Conservation (phyloP, 2,888 invertebrate species). For the Iselma pallidipennis region DNA sequence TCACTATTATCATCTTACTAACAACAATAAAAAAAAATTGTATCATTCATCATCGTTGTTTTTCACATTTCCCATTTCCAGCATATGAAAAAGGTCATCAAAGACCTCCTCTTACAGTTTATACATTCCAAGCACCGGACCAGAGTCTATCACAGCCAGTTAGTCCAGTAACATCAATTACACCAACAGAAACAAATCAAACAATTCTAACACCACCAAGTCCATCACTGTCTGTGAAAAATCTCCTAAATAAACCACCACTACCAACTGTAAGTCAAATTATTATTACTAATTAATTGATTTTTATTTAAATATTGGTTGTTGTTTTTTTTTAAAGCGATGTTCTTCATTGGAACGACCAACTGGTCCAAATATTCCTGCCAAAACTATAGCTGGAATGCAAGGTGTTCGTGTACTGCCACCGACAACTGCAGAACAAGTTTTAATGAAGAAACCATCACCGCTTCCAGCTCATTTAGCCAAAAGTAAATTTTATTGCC, state of each 20-base stretch:
- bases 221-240: conserved; percentile 49
- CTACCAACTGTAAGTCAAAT: conserved; percentile 68
- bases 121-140: conserved; percentile 84
- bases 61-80: conserved; percentile 42
- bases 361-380: conserved; percentile 61
- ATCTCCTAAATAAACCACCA: conserved; percentile 61
- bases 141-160: conserved; percentile 61
- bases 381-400: conserved; percentile 56
- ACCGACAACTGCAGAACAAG: conserved; percentile 58
- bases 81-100: conserved; percentile 86
- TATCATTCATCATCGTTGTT: conserved; percentile 12
- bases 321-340: conserved; percentile 57
- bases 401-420: conserved; percentile 54
- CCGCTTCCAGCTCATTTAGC: conserved; percentile 77
- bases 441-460: conserved; percentile 63
- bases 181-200: conserved; percentile 42
- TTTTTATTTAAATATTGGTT: background rate
- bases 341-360: conserved; percentile 88
- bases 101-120: conserved; percentile 82
- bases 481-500: conserved; percentile 62
- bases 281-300: background rate
- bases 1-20: background rate
- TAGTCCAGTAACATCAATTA: conserved; percentile 54
- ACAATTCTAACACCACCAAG: conserved; percentile 53
- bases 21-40: conserved; percentile 5